Conservation (phyloP, 2,113 vertebrate species). For the Pseudolaguvia tuberculata region DNA sequence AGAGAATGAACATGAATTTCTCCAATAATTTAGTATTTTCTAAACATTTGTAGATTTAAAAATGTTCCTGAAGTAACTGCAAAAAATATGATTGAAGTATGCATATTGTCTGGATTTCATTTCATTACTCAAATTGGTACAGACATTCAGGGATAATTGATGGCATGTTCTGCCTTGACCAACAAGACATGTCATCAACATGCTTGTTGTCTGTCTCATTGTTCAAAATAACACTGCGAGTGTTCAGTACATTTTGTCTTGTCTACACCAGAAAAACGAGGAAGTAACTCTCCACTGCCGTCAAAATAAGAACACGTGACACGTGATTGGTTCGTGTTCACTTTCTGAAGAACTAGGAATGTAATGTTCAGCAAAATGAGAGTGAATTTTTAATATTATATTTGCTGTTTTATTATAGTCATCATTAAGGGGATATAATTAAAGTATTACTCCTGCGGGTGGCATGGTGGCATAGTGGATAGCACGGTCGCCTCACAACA, state of each 20-base stretch:
- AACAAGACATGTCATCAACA: neutral
- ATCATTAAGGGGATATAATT: conserved; percentile 2
- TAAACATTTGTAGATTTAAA: neutral
- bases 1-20: neutral
- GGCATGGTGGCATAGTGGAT: no score
- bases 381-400: no score
- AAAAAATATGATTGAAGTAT: neutral
- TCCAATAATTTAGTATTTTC: neutral
- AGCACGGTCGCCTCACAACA: no score
- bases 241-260: conserved; percentile 64
- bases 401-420: neutral
- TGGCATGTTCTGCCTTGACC: conserved; percentile 1
- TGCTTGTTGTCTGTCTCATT: conserved; percentile 12
- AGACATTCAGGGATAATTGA: neutral
- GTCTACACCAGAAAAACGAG: conserved; percentile 52
- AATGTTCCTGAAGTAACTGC: neutral
- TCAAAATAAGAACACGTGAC: conserved; percentile 46
- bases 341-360: no score
- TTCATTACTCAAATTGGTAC: neutral
- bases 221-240: conserved; percentile 57
- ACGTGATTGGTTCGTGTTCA: neutral
- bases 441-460: no score
- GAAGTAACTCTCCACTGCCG: conserved; percentile 59
- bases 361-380: no score
- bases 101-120: neutral